Percentiles rank a stretch among this genome's conserved stretches.
Conservation (phyloP, 2,888 invertebrate species). For the Philopedon plagiatum region DNA sequence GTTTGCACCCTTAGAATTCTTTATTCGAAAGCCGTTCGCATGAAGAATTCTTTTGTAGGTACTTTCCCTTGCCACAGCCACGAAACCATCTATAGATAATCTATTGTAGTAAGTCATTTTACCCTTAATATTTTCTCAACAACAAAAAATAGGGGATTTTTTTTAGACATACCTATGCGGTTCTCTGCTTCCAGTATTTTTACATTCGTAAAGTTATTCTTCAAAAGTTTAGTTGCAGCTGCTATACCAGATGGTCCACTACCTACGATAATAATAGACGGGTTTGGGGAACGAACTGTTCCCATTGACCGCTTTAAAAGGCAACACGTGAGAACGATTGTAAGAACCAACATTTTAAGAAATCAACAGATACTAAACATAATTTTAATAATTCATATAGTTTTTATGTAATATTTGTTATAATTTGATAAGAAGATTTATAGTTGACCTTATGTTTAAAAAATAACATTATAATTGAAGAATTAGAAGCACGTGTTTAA, state of each 20-base stretch:
- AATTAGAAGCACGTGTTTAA: too few species aligned
- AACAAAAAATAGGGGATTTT: too few species aligned
- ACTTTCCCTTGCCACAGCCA: too few species aligned
- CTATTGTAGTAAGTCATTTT: too few species aligned
- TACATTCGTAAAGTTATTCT: conserved; percentile 68
- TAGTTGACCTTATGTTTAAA: not conserved
- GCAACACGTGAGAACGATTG: not conserved
- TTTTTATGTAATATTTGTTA: not conserved
- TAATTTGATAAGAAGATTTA: not conserved
- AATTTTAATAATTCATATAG: too few species aligned
- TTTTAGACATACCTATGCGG: conserved; percentile 51
- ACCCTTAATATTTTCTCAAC: too few species aligned
- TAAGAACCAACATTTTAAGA: not conserved
- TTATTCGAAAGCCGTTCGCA: too few species aligned
- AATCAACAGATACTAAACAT: not conserved
- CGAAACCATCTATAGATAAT: too few species aligned
- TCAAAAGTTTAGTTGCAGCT: conserved; percentile 69
- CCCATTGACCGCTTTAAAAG: not conserved
- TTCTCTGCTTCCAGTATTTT: conserved; percentile 64
- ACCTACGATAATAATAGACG: conserved; percentile 46
- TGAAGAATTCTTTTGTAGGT: too few species aligned
- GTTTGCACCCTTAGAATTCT: too few species aligned
- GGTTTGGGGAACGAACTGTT: conserved; percentile 1
- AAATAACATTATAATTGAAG: not conserved
- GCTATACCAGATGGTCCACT: conserved; percentile 64